Base-by-base conservation (phyloP, 2,888 invertebrate genomes). In the Sesamia inferens region DNA sequence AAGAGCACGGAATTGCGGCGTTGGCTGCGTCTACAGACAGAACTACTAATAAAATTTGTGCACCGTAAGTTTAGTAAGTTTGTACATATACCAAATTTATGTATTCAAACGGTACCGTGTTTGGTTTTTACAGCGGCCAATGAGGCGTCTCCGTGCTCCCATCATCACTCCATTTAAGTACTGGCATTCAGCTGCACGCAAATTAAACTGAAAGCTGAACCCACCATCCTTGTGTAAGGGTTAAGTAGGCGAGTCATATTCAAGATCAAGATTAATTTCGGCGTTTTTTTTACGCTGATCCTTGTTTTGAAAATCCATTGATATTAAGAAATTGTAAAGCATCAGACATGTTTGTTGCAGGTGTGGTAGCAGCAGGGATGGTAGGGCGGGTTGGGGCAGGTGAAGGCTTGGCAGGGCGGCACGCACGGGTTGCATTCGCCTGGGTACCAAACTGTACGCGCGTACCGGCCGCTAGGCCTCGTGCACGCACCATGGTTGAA, bases 401-500 rank as follows among this genome's bases (percentile, higher is more conserved):
- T 94, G 87, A 94, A 95, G n/a, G 93, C 93, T 79, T 95, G 95
- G 87, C 96, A 96, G 1, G 95, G 94, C 3, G 95, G 93, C 8
- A 95, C 94, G 8, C 74, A 81, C 1, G 95, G 94, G 62, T 89
- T 88, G 81, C 95, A 95, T 61, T 96, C 95, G 68, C 96, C 96
- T 1, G 96, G 96, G 78, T 93, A 96, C 94, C 94, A 94, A 5
- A 93, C 93, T 0, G 94, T 94, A 24, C 95, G 92, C 0, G 94
- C 94, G 85, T 96, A 96, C 69, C 93, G 91, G 3, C 96, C 96
- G 47, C 95, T 95, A 0, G 96, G 95, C 16, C 96, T 89, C 0
- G 94, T 95, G 76, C 92, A 92, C 0, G 94, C 94, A 11, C 94
- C 95, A 87, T 95, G 95, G 88, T 95, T 95, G 88, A 95, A 96